A percentile compares a stretch with the other conserved stretches of the same genome.
Conservation (phyloP, 2,113 vertebrate species). For the Calonectris borealis region DNA sequence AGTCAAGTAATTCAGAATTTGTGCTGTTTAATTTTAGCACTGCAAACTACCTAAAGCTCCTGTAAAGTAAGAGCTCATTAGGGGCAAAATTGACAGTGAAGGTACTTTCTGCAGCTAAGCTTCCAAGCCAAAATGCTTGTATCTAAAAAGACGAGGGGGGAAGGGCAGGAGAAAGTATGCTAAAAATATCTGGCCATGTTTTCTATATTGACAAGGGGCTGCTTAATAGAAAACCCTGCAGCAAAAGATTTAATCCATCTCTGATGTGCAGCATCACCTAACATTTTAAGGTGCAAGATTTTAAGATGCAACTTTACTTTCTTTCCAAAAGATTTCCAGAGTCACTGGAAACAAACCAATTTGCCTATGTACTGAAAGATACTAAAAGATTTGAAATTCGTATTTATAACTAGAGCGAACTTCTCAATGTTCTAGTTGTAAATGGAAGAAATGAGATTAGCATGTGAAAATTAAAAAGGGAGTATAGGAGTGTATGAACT, state of each 20-base stretch:
- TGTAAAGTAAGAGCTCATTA: not conserved
- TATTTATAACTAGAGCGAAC: not conserved
- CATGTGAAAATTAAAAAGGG: constrained; percentile 3
- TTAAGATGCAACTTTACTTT: not conserved
- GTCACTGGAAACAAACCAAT: not conserved
- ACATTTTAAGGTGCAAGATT: not conserved
- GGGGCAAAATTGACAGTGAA: not conserved
- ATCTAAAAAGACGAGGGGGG: not conserved
- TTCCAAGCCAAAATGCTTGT: not conserved
- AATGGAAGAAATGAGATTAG: constrained; percentile 12
- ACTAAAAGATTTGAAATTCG: not conserved
- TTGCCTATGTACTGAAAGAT: not conserved
- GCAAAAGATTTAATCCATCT: not conserved
- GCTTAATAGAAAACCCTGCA: not conserved
- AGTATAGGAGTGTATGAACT: not conserved
- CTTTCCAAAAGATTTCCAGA: not conserved
- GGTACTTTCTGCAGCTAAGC: not conserved
- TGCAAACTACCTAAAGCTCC: not conserved
- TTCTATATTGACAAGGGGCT: not conserved
- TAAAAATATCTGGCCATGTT: not conserved
- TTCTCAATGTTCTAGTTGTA: not conserved
- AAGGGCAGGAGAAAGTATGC: not conserved
- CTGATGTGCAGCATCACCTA: not conserved
- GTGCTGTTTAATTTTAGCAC: not conserved
- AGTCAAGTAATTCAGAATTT: not conserved